phyloP scores from a whole-genome alignment of 2,797 vertebrate species.

The Pipistrellus nathusii region DNA sequence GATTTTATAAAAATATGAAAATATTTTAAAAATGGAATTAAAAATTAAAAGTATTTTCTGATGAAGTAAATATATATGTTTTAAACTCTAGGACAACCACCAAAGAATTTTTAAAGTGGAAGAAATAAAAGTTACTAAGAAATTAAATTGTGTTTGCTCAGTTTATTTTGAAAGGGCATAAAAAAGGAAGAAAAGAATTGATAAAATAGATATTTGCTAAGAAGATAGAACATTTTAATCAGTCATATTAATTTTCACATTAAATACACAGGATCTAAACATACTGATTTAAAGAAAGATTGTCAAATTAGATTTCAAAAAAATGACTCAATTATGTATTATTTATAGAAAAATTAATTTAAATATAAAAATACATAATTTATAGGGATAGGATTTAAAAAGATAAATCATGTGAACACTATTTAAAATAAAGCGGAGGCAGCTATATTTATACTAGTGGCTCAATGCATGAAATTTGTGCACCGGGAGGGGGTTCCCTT shows the following conservation, averaged over 20 bases:
- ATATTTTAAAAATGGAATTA: too few species aligned
- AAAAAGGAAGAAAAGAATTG: background rate
- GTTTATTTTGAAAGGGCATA: background rate
- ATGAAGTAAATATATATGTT: background rate
- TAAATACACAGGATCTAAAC: background rate
- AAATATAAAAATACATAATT: background rate
- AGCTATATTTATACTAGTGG: background rate
- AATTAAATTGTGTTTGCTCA: background rate
- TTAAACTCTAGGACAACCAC: background rate
- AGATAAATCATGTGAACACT: background rate
- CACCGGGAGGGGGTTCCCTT: too few species aligned
- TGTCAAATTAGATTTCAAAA: background rate
- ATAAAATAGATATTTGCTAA: background rate
- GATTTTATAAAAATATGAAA: too few species aligned
- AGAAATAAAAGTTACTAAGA: background rate
- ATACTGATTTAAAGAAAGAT: background rate
- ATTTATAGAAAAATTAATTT: background rate
- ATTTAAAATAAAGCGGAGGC: background rate
- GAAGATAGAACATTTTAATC: background rate
- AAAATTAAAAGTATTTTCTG: background rate
- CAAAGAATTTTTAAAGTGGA: constrained; percentile 5
- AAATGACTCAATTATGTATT: background rate
- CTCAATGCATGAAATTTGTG: too few species aligned
- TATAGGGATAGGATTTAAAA: background rate
- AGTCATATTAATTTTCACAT: constrained; percentile 9